These are phyloP conservation scores for Semicossyphus pulcher DNA, from an alignment of 2,113 vertebrate species.

Conservation along the genomic window DNA sequence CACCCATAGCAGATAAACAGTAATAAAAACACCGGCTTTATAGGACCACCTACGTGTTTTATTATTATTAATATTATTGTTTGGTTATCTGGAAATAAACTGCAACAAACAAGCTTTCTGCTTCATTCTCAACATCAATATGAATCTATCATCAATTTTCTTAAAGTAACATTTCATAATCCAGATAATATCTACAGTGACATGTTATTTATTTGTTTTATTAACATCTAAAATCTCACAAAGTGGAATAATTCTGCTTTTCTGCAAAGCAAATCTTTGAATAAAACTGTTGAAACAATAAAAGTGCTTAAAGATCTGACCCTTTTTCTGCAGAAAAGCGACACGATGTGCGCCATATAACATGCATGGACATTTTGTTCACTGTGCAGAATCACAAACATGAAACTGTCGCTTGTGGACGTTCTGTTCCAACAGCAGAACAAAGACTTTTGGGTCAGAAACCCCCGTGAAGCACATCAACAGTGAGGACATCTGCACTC, in stretches of 20 bases:
- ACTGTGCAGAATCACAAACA: background rate
- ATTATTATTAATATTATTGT: too few species aligned
- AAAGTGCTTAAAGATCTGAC: background rate
- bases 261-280: background rate
- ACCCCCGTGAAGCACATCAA: conserved; percentile 67
- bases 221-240: background rate
- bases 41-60: too few species aligned
- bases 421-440: conserved; percentile 43
- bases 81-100: too few species aligned
- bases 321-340: too few species aligned
- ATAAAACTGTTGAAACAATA: background rate
- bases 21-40: too few species aligned
- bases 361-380: conserved; percentile 16
- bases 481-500: conserved; percentile 72
- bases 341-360: too few species aligned
- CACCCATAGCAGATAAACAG: background rate
- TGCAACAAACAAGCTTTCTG: background rate
- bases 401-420: conserved; percentile 13
- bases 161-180: background rate
- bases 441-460: conserved; percentile 62
- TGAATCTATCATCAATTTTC: too few species aligned
- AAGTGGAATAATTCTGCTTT: background rate
- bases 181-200: background rate
- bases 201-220: background rate
- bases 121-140: background rate